Percentiles rank a stretch among this genome's conserved stretches.
phyloP scores from a whole-genome alignment of 2,797 vertebrate genomes.

The Semotilus atromaculatus region DNA sequence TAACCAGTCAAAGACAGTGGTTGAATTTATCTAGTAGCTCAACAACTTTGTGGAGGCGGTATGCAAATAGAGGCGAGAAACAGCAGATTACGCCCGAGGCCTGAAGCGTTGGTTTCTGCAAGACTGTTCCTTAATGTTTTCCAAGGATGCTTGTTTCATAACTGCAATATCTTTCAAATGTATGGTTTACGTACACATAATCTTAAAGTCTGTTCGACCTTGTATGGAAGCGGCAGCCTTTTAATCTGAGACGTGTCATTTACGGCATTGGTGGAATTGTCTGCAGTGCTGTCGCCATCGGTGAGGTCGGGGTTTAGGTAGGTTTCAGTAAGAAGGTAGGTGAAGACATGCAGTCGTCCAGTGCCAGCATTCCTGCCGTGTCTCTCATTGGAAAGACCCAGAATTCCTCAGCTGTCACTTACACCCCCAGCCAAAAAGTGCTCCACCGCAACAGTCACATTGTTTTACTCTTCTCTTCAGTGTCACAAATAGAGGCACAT shows the following conservation, averaged over 20 bases:
- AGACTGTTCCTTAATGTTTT: constrained; percentile 3
- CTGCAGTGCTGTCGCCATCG: constrained; percentile 14
- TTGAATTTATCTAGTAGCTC: constrained; percentile 1
- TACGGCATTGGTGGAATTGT: constrained; percentile 2
- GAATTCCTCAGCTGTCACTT: constrained; percentile 92
- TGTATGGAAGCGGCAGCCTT: background rate
- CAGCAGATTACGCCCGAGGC: background rate
- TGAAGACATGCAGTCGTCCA: constrained; percentile 70
- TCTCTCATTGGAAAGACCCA: constrained; percentile 83
- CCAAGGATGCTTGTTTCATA: constrained; percentile 8
- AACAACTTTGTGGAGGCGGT: constrained; percentile 26
- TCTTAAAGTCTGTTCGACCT: background rate
- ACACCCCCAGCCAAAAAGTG: constrained; percentile 68
- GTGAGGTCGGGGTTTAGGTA: background rate
- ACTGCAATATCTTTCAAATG: background rate
- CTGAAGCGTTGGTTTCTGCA: constrained; percentile 19
- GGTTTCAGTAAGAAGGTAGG: constrained; percentile 49
- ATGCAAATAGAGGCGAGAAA: constrained; percentile 22
- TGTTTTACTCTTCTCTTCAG: constrained; percentile 48
- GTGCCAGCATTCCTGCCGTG: constrained; percentile 86
- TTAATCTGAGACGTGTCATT: background rate
- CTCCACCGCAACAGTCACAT: constrained; percentile 38
- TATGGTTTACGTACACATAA: background rate
- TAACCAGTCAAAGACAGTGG: background rate
- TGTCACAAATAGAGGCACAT: constrained; percentile 56